These are phyloP conservation scores for Lasioglossum malachurum DNA, from an alignment of 2,888 invertebrate species.

Conservation along the genomic window DNA sequence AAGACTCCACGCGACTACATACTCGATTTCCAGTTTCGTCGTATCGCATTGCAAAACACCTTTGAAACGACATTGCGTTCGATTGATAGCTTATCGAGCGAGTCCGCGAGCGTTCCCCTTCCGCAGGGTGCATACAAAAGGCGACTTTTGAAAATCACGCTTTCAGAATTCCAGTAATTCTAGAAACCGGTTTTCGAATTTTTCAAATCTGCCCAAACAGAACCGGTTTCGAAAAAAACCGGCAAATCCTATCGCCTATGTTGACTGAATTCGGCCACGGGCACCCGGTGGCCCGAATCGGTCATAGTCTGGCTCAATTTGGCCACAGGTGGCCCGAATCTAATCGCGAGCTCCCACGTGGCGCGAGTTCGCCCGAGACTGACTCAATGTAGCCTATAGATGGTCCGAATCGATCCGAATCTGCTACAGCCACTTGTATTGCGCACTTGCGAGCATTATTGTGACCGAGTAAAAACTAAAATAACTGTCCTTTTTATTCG, in stretches of 20 bases:
- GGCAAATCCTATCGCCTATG: background rate
- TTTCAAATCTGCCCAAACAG: background rate
- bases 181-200: background rate
- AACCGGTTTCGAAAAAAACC: background rate
- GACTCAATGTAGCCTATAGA: background rate
- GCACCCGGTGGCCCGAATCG: background rate
- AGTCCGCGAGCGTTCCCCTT: background rate
- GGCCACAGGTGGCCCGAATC: conserved; percentile 1
- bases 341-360: background rate
- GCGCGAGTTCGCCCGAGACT: background rate
- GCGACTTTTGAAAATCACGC: background rate
- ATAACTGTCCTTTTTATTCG: conserved; percentile 39
- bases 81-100: conserved; percentile 35
- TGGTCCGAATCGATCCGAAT: background rate
- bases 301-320: background rate
- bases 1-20: conserved; percentile 34
- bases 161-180: background rate
- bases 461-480: conserved; percentile 41
- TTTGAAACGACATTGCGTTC: background rate
- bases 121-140: background rate
- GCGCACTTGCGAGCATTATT: conserved; percentile 48
- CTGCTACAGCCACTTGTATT: background rate
- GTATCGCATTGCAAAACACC: conserved; percentile 15
- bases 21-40: conserved; percentile 35
- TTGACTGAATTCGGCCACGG: background rate